A percentile compares a stretch with the other conserved stretches of the same genome.
Evolutionary conservation across 2,113 vertebrate genomes (phyloP).

Genomic region (Spea bombifrons): DNA sequence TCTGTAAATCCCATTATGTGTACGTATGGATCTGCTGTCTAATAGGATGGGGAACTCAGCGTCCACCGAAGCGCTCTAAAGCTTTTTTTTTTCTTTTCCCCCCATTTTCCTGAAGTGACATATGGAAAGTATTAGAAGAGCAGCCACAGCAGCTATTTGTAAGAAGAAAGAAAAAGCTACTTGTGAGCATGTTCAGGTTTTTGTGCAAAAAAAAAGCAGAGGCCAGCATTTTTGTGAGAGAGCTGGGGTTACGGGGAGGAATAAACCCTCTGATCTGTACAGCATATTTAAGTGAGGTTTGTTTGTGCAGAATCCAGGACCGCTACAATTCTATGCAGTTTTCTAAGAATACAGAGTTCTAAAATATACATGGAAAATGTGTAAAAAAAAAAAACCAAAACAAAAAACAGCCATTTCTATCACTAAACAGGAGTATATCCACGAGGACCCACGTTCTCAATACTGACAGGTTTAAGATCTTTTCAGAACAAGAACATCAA

Average conservation of each 20-base stretch:
- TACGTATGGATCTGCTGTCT: conserved; percentile 13
- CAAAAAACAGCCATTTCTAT: not conserved
- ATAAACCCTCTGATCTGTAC: conserved; percentile 6
- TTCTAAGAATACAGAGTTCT: not conserved
- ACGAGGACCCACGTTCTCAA: not conserved
- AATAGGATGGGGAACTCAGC: conserved; percentile 9
- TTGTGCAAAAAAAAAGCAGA: conserved; percentile 36
- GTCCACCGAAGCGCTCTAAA: conserved; percentile 24
- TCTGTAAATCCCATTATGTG: conserved; percentile 42
- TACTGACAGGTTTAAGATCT: no score
- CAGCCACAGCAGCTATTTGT: conserved; percentile 19
- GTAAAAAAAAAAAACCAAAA: not conserved
- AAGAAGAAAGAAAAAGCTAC: conserved; percentile 27
- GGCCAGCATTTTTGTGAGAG: conserved; percentile 29
- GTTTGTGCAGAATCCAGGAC: conserved; percentile 9
- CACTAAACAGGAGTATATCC: not conserved
- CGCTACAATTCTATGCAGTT: not conserved
- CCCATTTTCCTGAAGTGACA: conserved; percentile 29
- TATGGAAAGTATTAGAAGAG: conserved; percentile 45
- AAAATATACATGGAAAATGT: not conserved
- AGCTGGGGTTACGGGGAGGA: conserved; percentile 15
- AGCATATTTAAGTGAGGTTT: not conserved
- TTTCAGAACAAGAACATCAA: no score
- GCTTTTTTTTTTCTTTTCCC: conserved; percentile 1
- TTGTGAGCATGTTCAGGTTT: conserved; percentile 35